Percentiles rank a stretch among this genome's conserved stretches.
Conservation (phyloP, 1,140 invertebrate species). For the Drosophila novamexicana region DNA sequence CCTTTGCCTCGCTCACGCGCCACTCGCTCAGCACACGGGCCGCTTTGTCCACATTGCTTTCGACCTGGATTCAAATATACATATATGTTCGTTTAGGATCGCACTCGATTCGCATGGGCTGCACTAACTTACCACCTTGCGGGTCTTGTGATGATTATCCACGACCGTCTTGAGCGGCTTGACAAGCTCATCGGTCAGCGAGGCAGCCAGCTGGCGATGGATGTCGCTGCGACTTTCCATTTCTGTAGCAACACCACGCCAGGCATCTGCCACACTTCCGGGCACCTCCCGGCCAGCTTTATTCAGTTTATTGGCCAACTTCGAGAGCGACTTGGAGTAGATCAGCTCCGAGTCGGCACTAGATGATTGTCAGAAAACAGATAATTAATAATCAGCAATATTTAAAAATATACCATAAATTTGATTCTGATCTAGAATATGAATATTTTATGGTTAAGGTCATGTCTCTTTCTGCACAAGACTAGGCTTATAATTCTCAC, state of each 20-base stretch:
- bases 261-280: slow-evolving; percentile 93
- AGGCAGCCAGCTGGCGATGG: slow-evolving; percentile 91
- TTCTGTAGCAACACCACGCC: slow-evolving; percentile 94
- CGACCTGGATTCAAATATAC: slow-evolving; percentile 85
- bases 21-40: slow-evolving; percentile 92
- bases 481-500: too few relatives aligned
- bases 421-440: too few relatives aligned
- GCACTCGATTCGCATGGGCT: neutral
- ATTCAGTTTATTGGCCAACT: slow-evolving; percentile 93
- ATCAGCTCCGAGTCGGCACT: slow-evolving; percentile 95
- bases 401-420: too few relatives aligned
- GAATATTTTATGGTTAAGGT: too few relatives aligned
- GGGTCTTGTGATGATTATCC: slow-evolving; percentile 90
- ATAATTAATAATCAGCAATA: too few relatives aligned
- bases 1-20: slow-evolving; percentile 92
- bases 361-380: neutral
- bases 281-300: slow-evolving; percentile 92
- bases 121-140: slow-evolving; percentile 87
- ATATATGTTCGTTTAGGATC: neutral
- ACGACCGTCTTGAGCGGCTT: slow-evolving; percentile 92
- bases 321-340: slow-evolving; percentile 95
- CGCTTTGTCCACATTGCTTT: slow-evolving; percentile 94
- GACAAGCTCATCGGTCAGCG: slow-evolving; percentile 93
- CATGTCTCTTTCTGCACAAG: too few relatives aligned
- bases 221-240: slow-evolving; percentile 95